These are phyloP conservation scores for Echiichthys vipera DNA, from an alignment of 2,797 vertebrate species.

Conservation along the genomic window DNA sequence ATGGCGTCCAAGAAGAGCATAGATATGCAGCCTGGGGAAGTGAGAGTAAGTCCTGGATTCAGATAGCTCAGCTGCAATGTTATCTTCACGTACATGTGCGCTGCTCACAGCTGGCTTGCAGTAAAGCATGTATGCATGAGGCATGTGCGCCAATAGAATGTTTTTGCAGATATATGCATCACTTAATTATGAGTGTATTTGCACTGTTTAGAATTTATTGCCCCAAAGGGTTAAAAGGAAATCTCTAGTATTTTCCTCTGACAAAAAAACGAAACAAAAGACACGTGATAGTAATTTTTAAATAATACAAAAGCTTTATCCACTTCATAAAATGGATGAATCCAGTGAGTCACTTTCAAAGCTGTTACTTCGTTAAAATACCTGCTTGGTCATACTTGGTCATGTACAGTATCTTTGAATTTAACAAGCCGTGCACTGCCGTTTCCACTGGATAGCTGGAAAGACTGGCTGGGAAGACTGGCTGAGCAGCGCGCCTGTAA, in stretches of 20 bases:
- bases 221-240: background rate
- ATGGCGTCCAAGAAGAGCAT: constrained; percentile 49
- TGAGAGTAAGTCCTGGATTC: constrained; percentile 36
- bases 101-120: constrained; percentile 12
- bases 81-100: constrained; percentile 25
- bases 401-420: too few relatives aligned
- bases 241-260: background rate
- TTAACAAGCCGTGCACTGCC: too few relatives aligned
- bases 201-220: constrained; percentile 25
- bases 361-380: too few relatives aligned
- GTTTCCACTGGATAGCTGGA: too few relatives aligned
- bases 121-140: background rate
- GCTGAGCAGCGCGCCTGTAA: too few relatives aligned
- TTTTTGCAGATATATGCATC: constrained; percentile 11
- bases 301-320: constrained; percentile 5
- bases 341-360: too few relatives aligned
- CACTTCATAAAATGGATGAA: too few relatives aligned
- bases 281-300: constrained; percentile 1
- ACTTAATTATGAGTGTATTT: constrained; percentile 24
- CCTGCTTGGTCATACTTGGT: too few relatives aligned
- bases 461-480: too few relatives aligned
- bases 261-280: constrained; percentile 27
- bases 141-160: background rate
- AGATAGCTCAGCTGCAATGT: constrained; percentile 21
- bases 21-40: constrained; percentile 52